Evolutionary conservation across 2,797 vertebrate genomes (phyloP).

Genomic region (Epinephelus malabaricus): DNA sequence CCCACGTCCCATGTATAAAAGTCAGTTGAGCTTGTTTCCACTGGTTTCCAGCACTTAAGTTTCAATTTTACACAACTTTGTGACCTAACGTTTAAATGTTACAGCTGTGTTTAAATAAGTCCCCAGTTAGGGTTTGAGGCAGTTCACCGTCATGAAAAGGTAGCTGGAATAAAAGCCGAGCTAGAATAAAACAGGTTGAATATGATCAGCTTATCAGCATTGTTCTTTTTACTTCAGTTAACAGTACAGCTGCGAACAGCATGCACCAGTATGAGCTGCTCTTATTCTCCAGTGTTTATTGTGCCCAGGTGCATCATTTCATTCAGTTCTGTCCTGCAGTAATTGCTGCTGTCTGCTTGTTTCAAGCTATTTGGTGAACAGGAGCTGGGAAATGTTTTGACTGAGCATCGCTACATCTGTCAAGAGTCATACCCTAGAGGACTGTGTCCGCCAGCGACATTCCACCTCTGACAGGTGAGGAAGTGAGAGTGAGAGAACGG

Average conservation of each 20-base stretch:
- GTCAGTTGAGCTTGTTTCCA: constrained; percentile 15
- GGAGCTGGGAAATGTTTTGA: constrained; percentile 73
- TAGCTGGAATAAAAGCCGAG: not conserved
- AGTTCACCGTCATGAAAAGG: not conserved
- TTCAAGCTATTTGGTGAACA: constrained; percentile 40
- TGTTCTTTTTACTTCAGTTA: not conserved
- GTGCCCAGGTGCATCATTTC: constrained; percentile 28
- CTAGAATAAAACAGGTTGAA: not conserved
- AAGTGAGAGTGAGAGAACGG: constrained; percentile 86
- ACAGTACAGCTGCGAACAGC: not conserved
- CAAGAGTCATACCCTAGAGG: constrained; percentile 72
- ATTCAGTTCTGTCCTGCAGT: constrained; percentile 18
- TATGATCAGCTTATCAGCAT: not conserved
- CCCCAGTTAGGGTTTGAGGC: not conserved
- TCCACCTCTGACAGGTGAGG: constrained; percentile 88
- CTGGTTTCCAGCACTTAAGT: not conserved
- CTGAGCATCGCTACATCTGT: constrained; percentile 81
- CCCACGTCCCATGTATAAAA: constrained; percentile 17
- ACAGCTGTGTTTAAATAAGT: not conserved
- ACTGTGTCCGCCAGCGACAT: constrained; percentile 81
- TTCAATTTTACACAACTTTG: constrained; percentile 9
- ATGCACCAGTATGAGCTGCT: not conserved
- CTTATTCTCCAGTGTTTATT: constrained; percentile 4
- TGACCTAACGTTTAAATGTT: not conserved
- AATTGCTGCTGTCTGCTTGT: constrained; percentile 49